Percentiles rank a stretch among this genome's conserved stretches.
These are phyloP conservation scores for Oryctes rhinoceros DNA, from an alignment of 1,140 invertebrate species.

Conservation along the genomic window DNA sequence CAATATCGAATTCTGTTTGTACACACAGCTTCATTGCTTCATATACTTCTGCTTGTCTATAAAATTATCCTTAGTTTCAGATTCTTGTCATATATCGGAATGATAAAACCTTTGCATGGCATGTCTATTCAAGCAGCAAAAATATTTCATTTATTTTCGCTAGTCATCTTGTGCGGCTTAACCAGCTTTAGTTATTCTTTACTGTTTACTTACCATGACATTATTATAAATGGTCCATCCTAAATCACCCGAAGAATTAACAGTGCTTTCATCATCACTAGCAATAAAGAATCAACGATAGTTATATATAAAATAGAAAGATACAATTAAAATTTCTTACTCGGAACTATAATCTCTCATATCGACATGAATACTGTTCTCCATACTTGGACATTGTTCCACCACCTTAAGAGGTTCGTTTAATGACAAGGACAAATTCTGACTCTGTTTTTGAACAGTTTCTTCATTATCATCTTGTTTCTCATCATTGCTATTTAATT, in stretches of 20 bases:
- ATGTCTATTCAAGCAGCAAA: no score
- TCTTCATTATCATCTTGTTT: not conserved
- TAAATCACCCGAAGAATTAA: conserved; percentile 62
- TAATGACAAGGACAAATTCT: conserved; percentile 66
- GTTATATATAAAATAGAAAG: conserved; percentile 36
- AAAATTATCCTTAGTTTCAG: no score
- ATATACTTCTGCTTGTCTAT: no score
- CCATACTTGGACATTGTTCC: conserved; percentile 66
- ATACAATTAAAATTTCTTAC: conserved; percentile 48
- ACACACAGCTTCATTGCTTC: no score
- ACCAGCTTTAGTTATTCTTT: no score
- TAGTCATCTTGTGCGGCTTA: no score
- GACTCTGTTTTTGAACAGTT: conserved; percentile 51
- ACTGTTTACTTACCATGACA: conserved; percentile 64
- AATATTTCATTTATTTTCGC: no score
- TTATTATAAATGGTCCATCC: conserved; percentile 75
- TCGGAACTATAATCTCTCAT: conserved; percentile 68
- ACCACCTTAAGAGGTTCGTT: conserved; percentile 66
- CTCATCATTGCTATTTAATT: not conserved
- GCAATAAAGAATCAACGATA: conserved; percentile 46
- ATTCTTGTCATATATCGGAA: no score
- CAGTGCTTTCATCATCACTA: conserved; percentile 63
- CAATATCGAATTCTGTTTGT: no score
- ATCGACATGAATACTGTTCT: conserved; percentile 69
- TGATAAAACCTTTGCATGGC: no score